Conservation (phyloP, 2,888 invertebrate genomes). For the Galerucella calmariensis region DNA sequence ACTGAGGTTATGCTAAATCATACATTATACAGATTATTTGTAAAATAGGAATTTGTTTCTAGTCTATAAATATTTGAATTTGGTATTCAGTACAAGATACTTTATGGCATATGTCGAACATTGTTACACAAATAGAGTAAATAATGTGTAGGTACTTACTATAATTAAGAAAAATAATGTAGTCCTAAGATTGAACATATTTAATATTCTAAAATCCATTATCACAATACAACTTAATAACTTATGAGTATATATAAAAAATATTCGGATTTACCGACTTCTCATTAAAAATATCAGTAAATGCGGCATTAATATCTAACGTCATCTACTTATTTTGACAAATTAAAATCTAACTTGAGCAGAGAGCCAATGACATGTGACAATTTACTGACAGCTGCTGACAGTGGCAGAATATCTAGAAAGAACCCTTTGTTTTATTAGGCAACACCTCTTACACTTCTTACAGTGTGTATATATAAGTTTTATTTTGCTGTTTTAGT, state of each 20-base stretch:
- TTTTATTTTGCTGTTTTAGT: no score
- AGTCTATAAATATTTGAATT: not conserved
- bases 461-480: no score
- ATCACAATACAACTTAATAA: slow-evolving; percentile 8
- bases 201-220: slow-evolving; percentile 26
- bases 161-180: slow-evolving; percentile 23
- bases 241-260: slow-evolving; percentile 22
- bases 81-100: no score
- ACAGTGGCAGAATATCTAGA: no score
- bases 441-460: no score
- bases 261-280: slow-evolving; percentile 18
- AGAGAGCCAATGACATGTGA: not conserved
- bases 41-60: not conserved
- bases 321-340: slow-evolving; percentile 27
- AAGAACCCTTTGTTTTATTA: no score
- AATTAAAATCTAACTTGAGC: not conserved
- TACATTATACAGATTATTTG: not conserved
- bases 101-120: not conserved
- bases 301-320: slow-evolving; percentile 18
- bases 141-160: slow-evolving; percentile 20
- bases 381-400: not conserved
- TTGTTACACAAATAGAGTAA: not conserved
- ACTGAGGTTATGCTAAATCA: slow-evolving; percentile 8
- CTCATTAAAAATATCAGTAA: slow-evolving; percentile 17
- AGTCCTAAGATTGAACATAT: slow-evolving; percentile 19